Evolutionary conservation across 2,888 invertebrate species (phyloP).

Genomic region (Nomada hirtipes): DNA sequence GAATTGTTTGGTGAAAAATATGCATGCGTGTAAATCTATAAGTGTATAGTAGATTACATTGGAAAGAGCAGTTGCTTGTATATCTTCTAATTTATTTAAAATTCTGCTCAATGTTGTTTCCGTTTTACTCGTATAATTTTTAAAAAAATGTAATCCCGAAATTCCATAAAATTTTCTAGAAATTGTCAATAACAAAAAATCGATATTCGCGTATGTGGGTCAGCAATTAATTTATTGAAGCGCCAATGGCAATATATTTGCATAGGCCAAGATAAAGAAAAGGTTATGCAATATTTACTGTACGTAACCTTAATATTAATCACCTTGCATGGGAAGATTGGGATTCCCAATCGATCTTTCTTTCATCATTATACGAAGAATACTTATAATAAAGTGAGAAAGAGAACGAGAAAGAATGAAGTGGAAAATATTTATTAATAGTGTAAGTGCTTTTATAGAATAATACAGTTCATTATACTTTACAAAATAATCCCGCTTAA

Average conservation of each 20-base stretch:
- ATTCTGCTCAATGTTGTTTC: not conserved
- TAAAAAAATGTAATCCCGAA: not conserved
- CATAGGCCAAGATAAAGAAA: not conserved
- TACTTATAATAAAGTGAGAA: slow-evolving; percentile 2
- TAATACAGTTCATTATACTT: slow-evolving; percentile 3
- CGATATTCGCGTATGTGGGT: not conserved
- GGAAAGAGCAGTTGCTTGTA: not conserved
- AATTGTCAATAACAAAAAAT: not conserved
- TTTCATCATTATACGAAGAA: not conserved
- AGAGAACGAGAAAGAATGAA: slow-evolving; percentile 20
- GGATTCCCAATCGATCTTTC: not conserved
- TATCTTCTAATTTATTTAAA: not conserved
- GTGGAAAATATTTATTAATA: slow-evolving; percentile 15
- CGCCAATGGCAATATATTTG: slow-evolving; percentile 14
- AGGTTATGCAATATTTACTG: slow-evolving; percentile 43
- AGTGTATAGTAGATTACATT: not conserved
- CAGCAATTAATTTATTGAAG: slow-evolving; percentile 1
- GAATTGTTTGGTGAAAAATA: slow-evolving; percentile 2
- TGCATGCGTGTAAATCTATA: not conserved
- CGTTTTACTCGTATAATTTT: not conserved
- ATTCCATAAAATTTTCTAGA: not conserved
- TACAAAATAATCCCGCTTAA: slow-evolving; percentile 3
- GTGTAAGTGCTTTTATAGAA: slow-evolving; percentile 36
- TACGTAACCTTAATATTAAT: slow-evolving; percentile 51
- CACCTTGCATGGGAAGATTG: slow-evolving; percentile 27